These are phyloP conservation scores for Fregetta grallaria DNA, from an alignment of 2,113 vertebrate genomes.

Conservation along the genomic window DNA sequence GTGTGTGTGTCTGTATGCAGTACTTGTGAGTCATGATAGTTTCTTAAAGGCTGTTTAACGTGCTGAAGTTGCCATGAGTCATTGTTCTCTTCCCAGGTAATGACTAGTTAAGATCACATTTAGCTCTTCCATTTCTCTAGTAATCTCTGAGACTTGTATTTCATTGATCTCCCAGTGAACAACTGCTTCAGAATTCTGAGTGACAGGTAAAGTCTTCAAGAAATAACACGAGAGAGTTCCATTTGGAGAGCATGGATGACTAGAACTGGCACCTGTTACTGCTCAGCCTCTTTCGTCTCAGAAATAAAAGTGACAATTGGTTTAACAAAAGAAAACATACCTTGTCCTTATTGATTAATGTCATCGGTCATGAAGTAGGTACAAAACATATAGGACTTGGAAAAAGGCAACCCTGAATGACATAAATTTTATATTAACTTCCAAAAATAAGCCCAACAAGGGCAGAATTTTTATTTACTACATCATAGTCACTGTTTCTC, in stretches of 20 bases:
- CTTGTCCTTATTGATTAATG: not conserved
- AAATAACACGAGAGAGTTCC: not conserved
- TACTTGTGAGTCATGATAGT: not conserved
- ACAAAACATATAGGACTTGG: not conserved
- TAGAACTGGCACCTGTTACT: not conserved
- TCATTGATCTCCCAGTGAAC: slow-evolving; percentile 44
- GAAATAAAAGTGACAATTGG: not conserved
- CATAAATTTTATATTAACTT: not conserved
- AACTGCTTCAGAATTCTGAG: slow-evolving; percentile 7
- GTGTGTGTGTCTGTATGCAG: not conserved
- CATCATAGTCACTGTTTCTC: not conserved
- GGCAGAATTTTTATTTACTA: not conserved
- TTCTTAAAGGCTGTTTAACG: slow-evolving; percentile 34
- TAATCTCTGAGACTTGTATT: slow-evolving; percentile 6
- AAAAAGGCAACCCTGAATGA: not conserved
- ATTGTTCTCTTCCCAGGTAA: slow-evolving; percentile 53
- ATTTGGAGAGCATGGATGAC: not conserved
- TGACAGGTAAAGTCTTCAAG: not conserved
- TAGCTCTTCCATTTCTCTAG: slow-evolving; percentile 36
- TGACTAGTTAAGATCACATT: slow-evolving; percentile 51
- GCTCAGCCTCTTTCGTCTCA: not conserved
- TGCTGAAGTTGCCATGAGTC: slow-evolving; percentile 26
- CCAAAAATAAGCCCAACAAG: not conserved
- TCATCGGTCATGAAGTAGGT: not conserved
- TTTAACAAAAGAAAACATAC: not conserved